Percentiles rank a stretch among this genome's conserved stretches.
These are phyloP conservation scores for Trichopria drosophilae DNA, from an alignment of 2,888 invertebrate genomes.

Conservation along the genomic window DNA sequence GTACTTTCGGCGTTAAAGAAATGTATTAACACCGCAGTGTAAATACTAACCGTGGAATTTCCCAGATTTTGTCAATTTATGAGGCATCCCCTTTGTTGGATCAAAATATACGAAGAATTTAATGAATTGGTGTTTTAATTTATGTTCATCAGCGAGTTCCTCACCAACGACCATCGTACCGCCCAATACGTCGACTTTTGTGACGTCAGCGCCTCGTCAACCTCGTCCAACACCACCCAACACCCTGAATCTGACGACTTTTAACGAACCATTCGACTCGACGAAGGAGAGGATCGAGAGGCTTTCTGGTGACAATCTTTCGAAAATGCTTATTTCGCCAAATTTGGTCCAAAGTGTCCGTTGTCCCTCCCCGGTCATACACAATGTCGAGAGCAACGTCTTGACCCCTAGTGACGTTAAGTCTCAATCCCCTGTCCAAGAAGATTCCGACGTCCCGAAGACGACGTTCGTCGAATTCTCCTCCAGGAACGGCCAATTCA, in stretches of 20 bases:
- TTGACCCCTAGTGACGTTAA: constrained; percentile 47
- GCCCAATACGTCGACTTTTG: constrained; percentile 62
- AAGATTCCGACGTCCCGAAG: constrained; percentile 35
- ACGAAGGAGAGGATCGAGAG: constrained; percentile 41
- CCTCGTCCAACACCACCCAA: constrained; percentile 82
- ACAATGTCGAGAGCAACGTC: constrained; percentile 55
- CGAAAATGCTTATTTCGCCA: constrained; percentile 53
- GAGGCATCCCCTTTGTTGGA: too few relatives aligned
- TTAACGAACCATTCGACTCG: constrained; percentile 54
- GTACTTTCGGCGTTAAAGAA: too few relatives aligned
- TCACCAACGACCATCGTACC: constrained; percentile 46
- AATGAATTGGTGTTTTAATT: neutral
- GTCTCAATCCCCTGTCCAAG: constrained; percentile 35
- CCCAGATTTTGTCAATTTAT: too few relatives aligned
- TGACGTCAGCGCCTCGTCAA: constrained; percentile 62
- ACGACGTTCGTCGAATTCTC: constrained; percentile 42
- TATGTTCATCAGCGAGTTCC: constrained; percentile 39
- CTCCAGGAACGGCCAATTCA: constrained; percentile 46
- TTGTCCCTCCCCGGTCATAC: constrained; percentile 53
- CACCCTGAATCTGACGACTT: constrained; percentile 72
- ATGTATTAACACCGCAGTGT: too few relatives aligned
- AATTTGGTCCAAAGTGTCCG: constrained; percentile 55
- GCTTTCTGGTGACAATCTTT: constrained; percentile 49
- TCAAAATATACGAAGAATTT: too few relatives aligned
- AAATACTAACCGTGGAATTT: too few relatives aligned